phyloP scores from a whole-genome alignment of 2,888 invertebrate species.

The Dynastes hyllus region DNA sequence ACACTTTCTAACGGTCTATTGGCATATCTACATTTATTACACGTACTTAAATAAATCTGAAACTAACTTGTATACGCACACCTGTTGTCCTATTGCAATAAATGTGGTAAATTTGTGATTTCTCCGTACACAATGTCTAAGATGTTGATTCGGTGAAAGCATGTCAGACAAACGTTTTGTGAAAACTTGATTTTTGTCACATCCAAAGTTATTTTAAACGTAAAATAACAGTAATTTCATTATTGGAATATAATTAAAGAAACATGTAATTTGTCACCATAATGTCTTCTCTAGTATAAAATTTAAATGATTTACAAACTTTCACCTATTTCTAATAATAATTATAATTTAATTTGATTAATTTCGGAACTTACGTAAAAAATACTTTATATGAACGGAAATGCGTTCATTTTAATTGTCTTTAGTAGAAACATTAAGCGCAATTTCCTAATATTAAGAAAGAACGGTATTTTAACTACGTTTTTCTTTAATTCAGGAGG shows the following conservation, averaged over 20 bases:
- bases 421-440: too few species aligned
- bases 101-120: neutral
- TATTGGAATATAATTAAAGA: neutral
- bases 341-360: too few species aligned
- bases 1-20: neutral
- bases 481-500: constrained; percentile 72
- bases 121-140: neutral
- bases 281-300: too few species aligned
- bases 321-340: too few species aligned
- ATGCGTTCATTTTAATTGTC: too few species aligned
- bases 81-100: too few species aligned
- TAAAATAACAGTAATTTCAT: neutral
- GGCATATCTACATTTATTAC: neutral
- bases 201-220: neutral
- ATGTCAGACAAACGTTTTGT: neutral
- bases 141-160: neutral
- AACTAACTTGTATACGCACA: too few species aligned
- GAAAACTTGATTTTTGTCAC: constrained; percentile 1
- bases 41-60: neutral
- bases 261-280: too few species aligned
- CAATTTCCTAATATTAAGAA: neutral
- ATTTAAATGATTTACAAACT: too few species aligned
- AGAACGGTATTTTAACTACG: neutral
- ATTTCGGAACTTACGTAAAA: too few species aligned
- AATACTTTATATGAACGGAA: too few species aligned